Conservation (phyloP, 2,888 invertebrate genomes). For the Drepanosiphum platanoidis region DNA sequence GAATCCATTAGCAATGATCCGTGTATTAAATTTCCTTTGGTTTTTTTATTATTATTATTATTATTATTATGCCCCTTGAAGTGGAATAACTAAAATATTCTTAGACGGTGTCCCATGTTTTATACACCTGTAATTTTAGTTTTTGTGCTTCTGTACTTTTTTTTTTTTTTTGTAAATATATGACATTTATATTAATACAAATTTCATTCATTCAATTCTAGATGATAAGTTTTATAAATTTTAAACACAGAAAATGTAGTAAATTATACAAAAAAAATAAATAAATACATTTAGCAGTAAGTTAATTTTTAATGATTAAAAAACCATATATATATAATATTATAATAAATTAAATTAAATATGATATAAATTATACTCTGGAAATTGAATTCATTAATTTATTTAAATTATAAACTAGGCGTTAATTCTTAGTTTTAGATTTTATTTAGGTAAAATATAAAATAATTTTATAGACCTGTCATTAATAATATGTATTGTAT, state of each 20-base stretch:
- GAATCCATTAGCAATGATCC: slow-evolving; percentile 19
- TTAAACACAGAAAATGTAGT: slow-evolving; percentile 24
- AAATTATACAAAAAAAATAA: not conserved
- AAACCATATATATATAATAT: not conserved
- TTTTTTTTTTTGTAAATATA: slow-evolving; percentile 56
- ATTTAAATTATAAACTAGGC: slow-evolving; percentile 12
- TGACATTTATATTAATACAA: slow-evolving; percentile 45
- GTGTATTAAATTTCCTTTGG: slow-evolving; percentile 25
- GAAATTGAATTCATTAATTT: slow-evolving; percentile 11
- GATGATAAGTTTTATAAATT: slow-evolving; percentile 34
- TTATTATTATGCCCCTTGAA: slow-evolving; percentile 19
- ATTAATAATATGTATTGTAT: slow-evolving; percentile 42
- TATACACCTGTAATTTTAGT: slow-evolving; percentile 25
- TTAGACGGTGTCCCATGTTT: not conserved
- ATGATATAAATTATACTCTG: not conserved
- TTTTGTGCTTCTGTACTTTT: slow-evolving; percentile 29
- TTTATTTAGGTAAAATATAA: slow-evolving; percentile 12
- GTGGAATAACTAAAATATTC: not conserved
- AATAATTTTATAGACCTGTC: slow-evolving; percentile 43
- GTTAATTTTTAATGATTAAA: slow-evolving; percentile 33
- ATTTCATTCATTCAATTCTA: slow-evolving; percentile 21
- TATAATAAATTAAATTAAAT: not conserved
- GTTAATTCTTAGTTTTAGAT: slow-evolving; percentile 35
- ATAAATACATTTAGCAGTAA: slow-evolving; percentile 32
- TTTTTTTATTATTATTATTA: too few relatives aligned